These are phyloP conservation scores for Paradoxurus hermaphroditus DNA, from an alignment of 2,113 vertebrate genomes.

Conservation along the genomic window DNA sequence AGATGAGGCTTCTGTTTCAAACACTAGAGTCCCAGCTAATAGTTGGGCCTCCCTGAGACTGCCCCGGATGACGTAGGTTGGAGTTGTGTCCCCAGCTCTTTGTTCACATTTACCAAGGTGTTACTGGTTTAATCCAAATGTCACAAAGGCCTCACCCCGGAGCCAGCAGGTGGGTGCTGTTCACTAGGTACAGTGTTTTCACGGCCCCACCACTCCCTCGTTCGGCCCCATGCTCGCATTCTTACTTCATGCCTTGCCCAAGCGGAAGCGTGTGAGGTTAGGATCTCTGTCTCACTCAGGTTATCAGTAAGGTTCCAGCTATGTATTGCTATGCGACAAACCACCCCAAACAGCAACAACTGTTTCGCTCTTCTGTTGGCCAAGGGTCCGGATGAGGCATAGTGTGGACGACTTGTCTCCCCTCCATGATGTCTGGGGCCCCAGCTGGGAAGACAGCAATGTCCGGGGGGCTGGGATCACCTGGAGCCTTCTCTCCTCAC, in stretches of 20 bases:
- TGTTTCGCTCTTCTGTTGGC: background rate
- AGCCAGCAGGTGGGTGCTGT: background rate
- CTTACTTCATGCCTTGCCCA: background rate
- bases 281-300: background rate
- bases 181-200: background rate
- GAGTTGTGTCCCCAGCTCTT: background rate
- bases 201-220: background rate
- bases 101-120: background rate
- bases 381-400: background rate
- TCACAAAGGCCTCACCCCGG: background rate
- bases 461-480: background rate
- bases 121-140: background rate
- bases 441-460: background rate
- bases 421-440: background rate
- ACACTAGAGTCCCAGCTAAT: background rate
- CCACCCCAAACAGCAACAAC: background rate
- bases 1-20: background rate
- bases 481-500: background rate
- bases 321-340: background rate
- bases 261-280: background rate
- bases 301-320: background rate
- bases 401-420: no score
- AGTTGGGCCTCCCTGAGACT: background rate
- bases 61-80: no score
- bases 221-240: background rate